phyloP scores from a whole-genome alignment of 1,140 invertebrate species.

The Paraescarpia echinospica region DNA sequence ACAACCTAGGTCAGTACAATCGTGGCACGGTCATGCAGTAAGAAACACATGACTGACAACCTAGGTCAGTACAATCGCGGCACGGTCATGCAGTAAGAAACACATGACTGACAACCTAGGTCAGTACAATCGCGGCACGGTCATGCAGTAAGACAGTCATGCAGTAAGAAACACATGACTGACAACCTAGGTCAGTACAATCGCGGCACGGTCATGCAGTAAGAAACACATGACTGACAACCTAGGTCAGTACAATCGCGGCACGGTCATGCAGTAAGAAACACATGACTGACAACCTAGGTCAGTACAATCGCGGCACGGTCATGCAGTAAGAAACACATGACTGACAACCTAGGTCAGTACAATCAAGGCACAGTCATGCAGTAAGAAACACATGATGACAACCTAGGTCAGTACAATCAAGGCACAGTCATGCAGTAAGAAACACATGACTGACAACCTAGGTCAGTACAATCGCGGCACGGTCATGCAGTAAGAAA shows the following conservation, averaged over 20 bases:
- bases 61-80: background rate
- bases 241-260: background rate
- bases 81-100: conserved; percentile 29
- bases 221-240: conserved; percentile 37
- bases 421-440: conserved; percentile 10
- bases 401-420: conserved; percentile 25
- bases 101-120: conserved; percentile 29
- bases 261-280: conserved; percentile 29
- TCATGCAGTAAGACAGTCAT: too few species aligned
- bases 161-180: conserved; percentile 35
- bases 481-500: conserved; percentile 29
- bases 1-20: conserved; percentile 25
- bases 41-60: conserved; percentile 35
- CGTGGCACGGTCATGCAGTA: conserved; percentile 12
- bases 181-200: conserved; percentile 26
- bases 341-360: conserved; percentile 27
- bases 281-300: conserved; percentile 29
- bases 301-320: background rate
- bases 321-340: conserved; percentile 32
- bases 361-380: background rate
- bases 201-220: too few species aligned
- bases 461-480: background rate
- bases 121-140: background rate
- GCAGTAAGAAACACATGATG: conserved; percentile 34
- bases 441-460: conserved; percentile 35